Base-by-base conservation (phyloP, 2,888 invertebrate species). In the Dolichopus griseipennis region DNA sequence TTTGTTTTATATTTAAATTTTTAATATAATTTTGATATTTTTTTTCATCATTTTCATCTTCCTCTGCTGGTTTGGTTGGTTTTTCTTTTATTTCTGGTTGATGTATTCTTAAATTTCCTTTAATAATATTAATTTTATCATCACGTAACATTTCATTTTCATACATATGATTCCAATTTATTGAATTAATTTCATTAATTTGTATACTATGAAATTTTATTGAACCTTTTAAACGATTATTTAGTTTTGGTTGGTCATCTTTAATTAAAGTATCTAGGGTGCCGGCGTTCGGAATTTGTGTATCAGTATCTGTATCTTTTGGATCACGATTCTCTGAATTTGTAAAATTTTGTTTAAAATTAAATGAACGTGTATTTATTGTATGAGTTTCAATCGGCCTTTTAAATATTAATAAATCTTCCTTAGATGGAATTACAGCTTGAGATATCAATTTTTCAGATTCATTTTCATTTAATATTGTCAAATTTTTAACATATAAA, bases 401-500 rank as follows among this genome's bases (percentile, higher is more conserved):
- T 27, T 63, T 63, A 18, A 63, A 18, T 3, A 27, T 63, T 63
- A 63, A 63, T 27, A 18, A 10, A 27, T 63, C 18, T 10, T 63
- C n/a, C 7, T 27, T 63, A 18, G 52, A 18, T 18, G 52, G 52
- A 18, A 52, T 15, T 27, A 21, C 3, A 18, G 27, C 27, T 63
- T 63, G 22, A 63, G 27, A 27, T 2, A 63, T 15, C 27, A 63
- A 27, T 63, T 52, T 52, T 15, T 15, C 15, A 18, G 63, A 18
- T 18, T 27, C 5, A 3, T 27, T 27, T 18, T 63, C 18, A 15
- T 27, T 18, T 10, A 27, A 6, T 3, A 63, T 63, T 27, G 27
- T 63, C 9, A 63, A 18, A 63, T 63, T 63, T 63, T 63, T 63
- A 27, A 63, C 63, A 27, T 63, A 18, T 27, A 63, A 63, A 63